Evolutionary conservation across 2,113 vertebrate species (phyloP).

Genomic region (Onychorhynchus coronatus): DNA sequence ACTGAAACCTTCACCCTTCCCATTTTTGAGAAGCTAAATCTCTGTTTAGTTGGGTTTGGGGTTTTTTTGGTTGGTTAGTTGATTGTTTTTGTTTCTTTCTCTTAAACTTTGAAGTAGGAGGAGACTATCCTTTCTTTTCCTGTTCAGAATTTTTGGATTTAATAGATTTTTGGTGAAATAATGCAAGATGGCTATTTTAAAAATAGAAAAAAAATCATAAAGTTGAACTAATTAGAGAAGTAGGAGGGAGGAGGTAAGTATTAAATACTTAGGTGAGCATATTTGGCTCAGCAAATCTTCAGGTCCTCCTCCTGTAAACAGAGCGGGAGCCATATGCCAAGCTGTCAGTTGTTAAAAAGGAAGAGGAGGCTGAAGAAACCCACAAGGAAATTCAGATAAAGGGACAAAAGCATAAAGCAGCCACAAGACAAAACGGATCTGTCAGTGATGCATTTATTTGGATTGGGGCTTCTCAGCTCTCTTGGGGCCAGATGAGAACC

Average conservation of each 20-base stretch:
- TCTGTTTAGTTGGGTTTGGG: neutral
- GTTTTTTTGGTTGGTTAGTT: neutral
- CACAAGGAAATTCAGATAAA: neutral
- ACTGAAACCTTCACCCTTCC: neutral
- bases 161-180: neutral
- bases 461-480: neutral
- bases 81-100: neutral
- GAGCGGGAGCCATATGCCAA: neutral
- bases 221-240: neutral
- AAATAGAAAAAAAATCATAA: neutral
- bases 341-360: neutral
- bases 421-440: neutral
- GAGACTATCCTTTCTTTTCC: neutral
- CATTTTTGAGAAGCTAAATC: neutral
- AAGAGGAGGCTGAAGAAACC: neutral
- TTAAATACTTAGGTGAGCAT: conserved; percentile 29
- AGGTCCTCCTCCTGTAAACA: neutral
- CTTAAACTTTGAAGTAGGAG: neutral
- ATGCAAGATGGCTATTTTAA: neutral
- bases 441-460: neutral
- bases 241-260: neutral
- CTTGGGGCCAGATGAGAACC: neutral
- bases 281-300: conserved; percentile 29
- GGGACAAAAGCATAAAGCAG: neutral
- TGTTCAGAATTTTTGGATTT: neutral